Conservation (phyloP, 2,888 invertebrate species). For the Nomada goodeniana region DNA sequence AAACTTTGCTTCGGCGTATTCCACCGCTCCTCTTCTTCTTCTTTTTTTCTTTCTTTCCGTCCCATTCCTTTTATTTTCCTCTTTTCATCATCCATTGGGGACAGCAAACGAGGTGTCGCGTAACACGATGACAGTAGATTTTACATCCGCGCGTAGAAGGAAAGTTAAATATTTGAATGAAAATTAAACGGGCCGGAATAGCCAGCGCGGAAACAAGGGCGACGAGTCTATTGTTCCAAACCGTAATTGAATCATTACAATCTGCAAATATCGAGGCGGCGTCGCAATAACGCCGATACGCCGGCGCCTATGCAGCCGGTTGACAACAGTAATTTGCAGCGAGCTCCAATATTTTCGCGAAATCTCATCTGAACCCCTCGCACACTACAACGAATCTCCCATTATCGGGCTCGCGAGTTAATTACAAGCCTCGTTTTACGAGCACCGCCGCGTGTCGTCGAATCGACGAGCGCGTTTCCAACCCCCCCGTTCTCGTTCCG, state of each 20-base stretch:
- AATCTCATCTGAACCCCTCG: slow-evolving; percentile 7
- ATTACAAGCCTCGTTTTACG: slow-evolving; percentile 27
- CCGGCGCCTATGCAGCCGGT: not conserved
- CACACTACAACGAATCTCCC: not conserved
- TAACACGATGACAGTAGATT: not conserved
- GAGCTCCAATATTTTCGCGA: slow-evolving; percentile 11
- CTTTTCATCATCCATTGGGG: not conserved
- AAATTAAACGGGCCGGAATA: slow-evolving; percentile 5
- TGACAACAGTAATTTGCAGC: slow-evolving; percentile 20
- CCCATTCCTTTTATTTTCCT: not conserved
- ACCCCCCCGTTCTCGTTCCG: not conserved
- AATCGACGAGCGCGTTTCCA: not conserved
- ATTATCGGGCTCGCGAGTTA: slow-evolving; percentile 27
- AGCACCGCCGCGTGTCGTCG: slow-evolving; percentile 10
- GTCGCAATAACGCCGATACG: slow-evolving; percentile 19
- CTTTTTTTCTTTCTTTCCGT: not conserved
- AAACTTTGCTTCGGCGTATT: not conserved
- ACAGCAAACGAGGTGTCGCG: not conserved
- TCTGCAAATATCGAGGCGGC: slow-evolving; percentile 11
- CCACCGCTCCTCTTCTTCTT: not conserved
- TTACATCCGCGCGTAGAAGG: not conserved
- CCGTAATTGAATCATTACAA: slow-evolving; percentile 39
- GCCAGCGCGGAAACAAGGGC: not conserved
- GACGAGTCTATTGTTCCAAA: slow-evolving; percentile 16
- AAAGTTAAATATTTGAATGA: slow-evolving; percentile 23